Evolutionary conservation across 2,888 invertebrate species (phyloP), one percentile per base, ranked within the genome.

Genomic region (Ethmia dodecea): DNA sequence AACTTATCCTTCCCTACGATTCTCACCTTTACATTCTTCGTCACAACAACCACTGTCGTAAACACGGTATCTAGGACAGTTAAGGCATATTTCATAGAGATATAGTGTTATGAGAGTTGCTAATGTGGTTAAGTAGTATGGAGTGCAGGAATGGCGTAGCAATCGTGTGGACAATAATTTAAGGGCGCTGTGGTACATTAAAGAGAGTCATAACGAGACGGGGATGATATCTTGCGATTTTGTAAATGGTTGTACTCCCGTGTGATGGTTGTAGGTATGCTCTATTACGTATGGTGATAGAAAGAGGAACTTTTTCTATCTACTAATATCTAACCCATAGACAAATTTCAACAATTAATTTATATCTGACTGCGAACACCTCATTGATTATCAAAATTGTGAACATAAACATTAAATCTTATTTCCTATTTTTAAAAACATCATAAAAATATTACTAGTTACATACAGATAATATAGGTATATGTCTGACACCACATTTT

Each of bases 121-220:
- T 81, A 80, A 81, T 77, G 75, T 61, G 73, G 67, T 74, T 57
- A 60, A 66, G 65, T 28, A 27, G 32, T 71, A 69, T 62, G 61
- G 56, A 59, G 60, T 62, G 64, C 53, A 66, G 70, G 58, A 73
- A 72, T 69, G 66, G 56, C 59, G 62, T 58, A 61, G 70, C 71
- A 70, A 80, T 81, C 76, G 76, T 73, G 73, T 62, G 75, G 79
- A 79, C 76, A 72, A 71, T 76, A 68, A 81, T 78, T 55, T 74
- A 75, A 71, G 66, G 71, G 66, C 63, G 63, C 63, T 64, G 61
- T 49, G 49, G 43, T 38, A 43, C 59, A 55, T 73, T 71, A 67
- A 61, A 60, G 56, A 52, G 47, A 49, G 58, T 60, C 60, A 52
- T 70, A 61, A 77, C 58, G 63, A 62, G 60, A 55, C 52, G 52